Evolutionary conservation across 2,797 vertebrate genomes (phyloP).

Genomic region (Diplodus sargus): DNA sequence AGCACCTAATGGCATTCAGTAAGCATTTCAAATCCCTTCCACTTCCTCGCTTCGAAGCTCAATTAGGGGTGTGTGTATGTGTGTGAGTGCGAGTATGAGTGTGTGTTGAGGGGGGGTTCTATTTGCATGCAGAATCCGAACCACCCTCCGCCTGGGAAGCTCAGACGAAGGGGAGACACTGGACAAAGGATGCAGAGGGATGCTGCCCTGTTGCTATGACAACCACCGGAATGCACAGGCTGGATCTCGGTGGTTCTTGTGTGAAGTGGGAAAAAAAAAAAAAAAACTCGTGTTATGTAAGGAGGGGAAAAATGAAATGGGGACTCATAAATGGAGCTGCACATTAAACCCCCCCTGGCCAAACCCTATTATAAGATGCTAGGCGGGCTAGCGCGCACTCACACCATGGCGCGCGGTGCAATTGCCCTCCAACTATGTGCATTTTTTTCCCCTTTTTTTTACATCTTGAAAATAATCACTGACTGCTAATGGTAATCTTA

Average conservation of each 20-base stretch:
- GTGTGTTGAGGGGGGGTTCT: neutral
- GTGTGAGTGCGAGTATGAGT: too few species aligned
- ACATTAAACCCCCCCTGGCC: constrained; percentile 43
- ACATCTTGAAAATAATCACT: constrained; percentile 5
- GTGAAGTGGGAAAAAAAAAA: constrained; percentile 26
- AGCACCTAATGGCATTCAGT: constrained; percentile 52
- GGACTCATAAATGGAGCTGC: constrained; percentile 68
- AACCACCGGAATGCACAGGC: constrained; percentile 83
- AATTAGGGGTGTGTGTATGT: constrained; percentile 18
- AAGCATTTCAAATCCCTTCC: constrained; percentile 30
- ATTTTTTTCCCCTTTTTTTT: neutral
- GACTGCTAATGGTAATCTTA: constrained; percentile 3
- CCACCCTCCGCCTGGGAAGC: constrained; percentile 69
- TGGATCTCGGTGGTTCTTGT: constrained; percentile 75
- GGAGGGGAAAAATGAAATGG: constrained; percentile 49
- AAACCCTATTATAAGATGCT: constrained; percentile 53
- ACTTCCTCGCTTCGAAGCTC: constrained; percentile 46
- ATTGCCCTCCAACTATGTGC: neutral
- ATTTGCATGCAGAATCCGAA: constrained; percentile 71
- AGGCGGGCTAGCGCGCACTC: constrained; percentile 30
- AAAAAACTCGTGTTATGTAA: constrained; percentile 79
- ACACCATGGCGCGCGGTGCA: constrained; percentile 7
- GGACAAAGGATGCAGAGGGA: constrained; percentile 79
- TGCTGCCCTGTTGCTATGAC: constrained; percentile 86
- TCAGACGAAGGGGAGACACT: constrained; percentile 62